Evolutionary conservation across 2,888 invertebrate genomes (phyloP).

Genomic region (Pollenia griseotomentosa): DNA sequence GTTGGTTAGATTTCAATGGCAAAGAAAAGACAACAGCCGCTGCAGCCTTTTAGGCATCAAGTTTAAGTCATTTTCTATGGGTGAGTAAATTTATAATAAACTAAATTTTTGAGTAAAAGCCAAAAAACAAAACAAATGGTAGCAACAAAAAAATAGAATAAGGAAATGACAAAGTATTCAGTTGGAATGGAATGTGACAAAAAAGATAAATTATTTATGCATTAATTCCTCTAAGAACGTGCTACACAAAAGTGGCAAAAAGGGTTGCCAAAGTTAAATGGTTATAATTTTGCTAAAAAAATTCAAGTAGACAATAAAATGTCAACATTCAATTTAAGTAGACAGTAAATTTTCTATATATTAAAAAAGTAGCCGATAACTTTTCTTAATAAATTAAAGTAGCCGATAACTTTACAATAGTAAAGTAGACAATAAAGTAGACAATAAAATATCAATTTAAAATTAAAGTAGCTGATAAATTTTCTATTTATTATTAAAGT

Average conservation of each 20-base stretch:
- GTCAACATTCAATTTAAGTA: too few relatives aligned
- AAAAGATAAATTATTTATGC: constrained; percentile 62
- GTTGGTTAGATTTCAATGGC: constrained; percentile 10
- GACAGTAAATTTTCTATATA: too few relatives aligned
- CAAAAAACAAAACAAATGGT: constrained; percentile 56
- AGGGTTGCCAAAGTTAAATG: constrained; percentile 14
- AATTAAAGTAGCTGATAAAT: too few relatives aligned
- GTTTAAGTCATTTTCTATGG: constrained; percentile 36
- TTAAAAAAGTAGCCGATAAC: too few relatives aligned
- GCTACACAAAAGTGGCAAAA: constrained; percentile 29
- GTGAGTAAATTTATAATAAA: constrained; percentile 48
- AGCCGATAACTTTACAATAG: too few relatives aligned
- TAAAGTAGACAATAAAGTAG: too few relatives aligned
- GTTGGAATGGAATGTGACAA: constrained; percentile 44
- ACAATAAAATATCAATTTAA: too few relatives aligned
- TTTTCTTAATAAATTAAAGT: too few relatives aligned
- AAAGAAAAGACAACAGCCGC: constrained; percentile 3
- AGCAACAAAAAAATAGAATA: constrained; percentile 32
- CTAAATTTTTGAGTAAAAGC: constrained; percentile 57
- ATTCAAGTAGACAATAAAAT: too few relatives aligned
- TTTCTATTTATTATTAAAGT: too few relatives aligned
- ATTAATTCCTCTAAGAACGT: constrained; percentile 51
- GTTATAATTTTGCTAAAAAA: not conserved
- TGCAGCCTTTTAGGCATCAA: constrained; percentile 32
- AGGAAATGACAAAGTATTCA: constrained; percentile 39